Evolutionary conservation across 2,113 vertebrate genomes (phyloP).

Genomic region (Phrynocephalus versicolor): DNA sequence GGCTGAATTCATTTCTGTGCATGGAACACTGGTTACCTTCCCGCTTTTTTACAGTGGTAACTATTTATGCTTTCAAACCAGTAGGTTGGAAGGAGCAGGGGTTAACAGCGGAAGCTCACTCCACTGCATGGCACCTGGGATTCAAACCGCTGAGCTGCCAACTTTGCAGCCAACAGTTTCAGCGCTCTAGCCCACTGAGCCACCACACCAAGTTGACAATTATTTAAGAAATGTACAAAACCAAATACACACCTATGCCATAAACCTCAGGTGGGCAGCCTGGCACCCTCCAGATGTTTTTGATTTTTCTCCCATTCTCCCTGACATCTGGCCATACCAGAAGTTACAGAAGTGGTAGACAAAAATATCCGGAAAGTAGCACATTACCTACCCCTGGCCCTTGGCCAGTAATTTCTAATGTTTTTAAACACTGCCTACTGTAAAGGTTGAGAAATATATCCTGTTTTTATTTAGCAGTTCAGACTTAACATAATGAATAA

Average conservation of each 20-base stretch:
- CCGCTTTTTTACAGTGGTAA: too few relatives aligned
- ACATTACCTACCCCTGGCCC: background rate
- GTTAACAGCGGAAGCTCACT: too few relatives aligned
- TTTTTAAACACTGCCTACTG: background rate
- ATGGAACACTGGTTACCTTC: too few relatives aligned
- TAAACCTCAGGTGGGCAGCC: background rate
- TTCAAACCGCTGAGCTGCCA: too few relatives aligned
- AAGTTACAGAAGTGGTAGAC: background rate
- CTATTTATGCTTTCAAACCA: too few relatives aligned
- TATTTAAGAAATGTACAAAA: background rate
- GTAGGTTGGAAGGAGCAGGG: too few relatives aligned
- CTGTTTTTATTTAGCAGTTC: conserved; percentile 52
- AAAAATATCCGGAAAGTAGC: background rate
- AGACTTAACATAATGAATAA: conserved; percentile 29
- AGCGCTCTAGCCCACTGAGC: too few relatives aligned
- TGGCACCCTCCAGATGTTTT: background rate
- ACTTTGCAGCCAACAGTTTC: too few relatives aligned
- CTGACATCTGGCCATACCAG: background rate
- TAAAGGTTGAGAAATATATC: conserved; percentile 50
- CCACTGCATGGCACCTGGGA: too few relatives aligned
- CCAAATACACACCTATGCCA: background rate
- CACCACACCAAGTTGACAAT: too few relatives aligned
- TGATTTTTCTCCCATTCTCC: too few relatives aligned
- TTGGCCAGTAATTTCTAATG: background rate
- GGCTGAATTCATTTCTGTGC: too few relatives aligned